Percentiles rank a stretch among this genome's conserved stretches.
phyloP scores from a whole-genome alignment of 1,140 invertebrate genomes.

The Parapsyche elsis region DNA sequence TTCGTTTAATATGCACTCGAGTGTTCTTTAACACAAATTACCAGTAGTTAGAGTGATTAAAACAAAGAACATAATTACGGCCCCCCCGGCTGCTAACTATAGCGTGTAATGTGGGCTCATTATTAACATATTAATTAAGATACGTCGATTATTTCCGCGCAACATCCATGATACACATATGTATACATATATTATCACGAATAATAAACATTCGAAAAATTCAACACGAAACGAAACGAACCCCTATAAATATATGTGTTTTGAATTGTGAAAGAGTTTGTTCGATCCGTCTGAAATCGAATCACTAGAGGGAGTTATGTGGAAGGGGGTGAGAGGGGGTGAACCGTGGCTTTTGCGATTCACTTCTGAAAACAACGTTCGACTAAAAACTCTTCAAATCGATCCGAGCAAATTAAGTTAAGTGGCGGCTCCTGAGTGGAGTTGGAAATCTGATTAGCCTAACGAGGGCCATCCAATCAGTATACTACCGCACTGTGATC shows the following conservation, averaged over 20 bases:
- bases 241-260: background rate
- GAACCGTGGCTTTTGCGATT: background rate
- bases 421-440: slow-evolving; percentile 41
- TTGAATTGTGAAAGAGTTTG: background rate
- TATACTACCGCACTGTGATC: slow-evolving; percentile 2
- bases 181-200: too few relatives aligned
- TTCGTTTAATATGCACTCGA: background rate
- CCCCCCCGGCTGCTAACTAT: background rate
- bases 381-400: slow-evolving; percentile 49
- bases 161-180: too few relatives aligned
- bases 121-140: slow-evolving; percentile 16
- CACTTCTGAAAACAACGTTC: slow-evolving; percentile 36
- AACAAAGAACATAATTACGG: slow-evolving; percentile 19
- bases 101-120: slow-evolving; percentile 19
- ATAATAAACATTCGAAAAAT: too few relatives aligned
- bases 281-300: background rate
- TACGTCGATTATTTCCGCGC: slow-evolving; percentile 4
- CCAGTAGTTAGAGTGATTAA: slow-evolving; percentile 14
- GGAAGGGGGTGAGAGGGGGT: too few relatives aligned
- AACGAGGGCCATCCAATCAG: slow-evolving; percentile 53
- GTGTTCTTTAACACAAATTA: slow-evolving; percentile 3
- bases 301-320: background rate
- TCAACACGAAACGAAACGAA: too few relatives aligned
- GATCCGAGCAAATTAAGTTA: slow-evolving; percentile 52
- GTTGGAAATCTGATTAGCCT: slow-evolving; percentile 53